phyloP scores from a whole-genome alignment of 2,888 invertebrate species.

The Drosophila cracens region DNA sequence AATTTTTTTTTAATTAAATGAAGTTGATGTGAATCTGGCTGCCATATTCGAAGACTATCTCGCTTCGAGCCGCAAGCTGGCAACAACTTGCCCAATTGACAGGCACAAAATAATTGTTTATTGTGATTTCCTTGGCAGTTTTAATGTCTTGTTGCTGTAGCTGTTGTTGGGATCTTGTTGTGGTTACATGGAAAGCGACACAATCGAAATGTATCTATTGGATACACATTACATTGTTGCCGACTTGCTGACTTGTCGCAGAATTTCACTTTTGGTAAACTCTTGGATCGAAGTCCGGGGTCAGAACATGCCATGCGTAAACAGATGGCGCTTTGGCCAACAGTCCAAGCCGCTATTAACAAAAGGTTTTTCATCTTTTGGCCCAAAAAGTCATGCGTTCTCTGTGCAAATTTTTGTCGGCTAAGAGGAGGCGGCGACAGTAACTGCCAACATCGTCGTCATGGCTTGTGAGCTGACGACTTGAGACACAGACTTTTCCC shows the following conservation, averaged over 20 bases:
- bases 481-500: constrained; percentile 34
- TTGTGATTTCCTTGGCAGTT: constrained; percentile 57
- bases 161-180: constrained; percentile 38
- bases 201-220: constrained; percentile 38
- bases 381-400: constrained; percentile 39
- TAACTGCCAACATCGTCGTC: constrained; percentile 40
- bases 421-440: constrained; percentile 18
- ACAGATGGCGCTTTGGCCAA: constrained; percentile 35
- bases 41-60: constrained; percentile 33
- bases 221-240: constrained; percentile 38
- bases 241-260: constrained; percentile 12
- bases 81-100: constrained; percentile 35
- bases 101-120: constrained; percentile 58
- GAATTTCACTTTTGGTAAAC: constrained; percentile 63
- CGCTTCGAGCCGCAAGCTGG: constrained; percentile 15
- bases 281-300: constrained; percentile 25
- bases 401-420: constrained; percentile 24
- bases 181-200: constrained; percentile 57
- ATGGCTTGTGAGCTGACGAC: constrained; percentile 45
- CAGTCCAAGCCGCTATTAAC: constrained; percentile 46
- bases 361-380: constrained; percentile 4
- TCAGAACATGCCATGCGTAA: constrained; percentile 70
- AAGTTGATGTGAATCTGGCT: constrained; percentile 34
- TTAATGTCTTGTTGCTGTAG: constrained; percentile 11
- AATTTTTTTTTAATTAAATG: constrained; percentile 62